These are phyloP conservation scores for Calliopum simillimum DNA, from an alignment of 2,888 invertebrate genomes.

Conservation along the genomic window DNA sequence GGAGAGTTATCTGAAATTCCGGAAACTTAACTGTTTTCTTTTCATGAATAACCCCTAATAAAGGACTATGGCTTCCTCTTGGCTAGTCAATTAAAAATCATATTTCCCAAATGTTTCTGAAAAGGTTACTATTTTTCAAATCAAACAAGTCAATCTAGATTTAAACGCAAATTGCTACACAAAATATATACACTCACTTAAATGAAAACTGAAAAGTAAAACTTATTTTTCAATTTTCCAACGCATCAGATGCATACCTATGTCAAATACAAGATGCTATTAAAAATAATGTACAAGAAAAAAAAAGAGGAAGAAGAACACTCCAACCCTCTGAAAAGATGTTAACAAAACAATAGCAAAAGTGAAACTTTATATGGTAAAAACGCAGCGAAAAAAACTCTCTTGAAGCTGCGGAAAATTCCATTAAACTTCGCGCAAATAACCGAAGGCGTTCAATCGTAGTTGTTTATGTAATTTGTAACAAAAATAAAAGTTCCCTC, in stretches of 20 bases:
- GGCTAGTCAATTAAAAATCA: no score
- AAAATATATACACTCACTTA: no score
- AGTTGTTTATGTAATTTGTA: slow-evolving; percentile 59
- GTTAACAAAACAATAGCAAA: slow-evolving; percentile 18
- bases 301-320: background rate
- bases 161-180: no score
- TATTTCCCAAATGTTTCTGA: no score
- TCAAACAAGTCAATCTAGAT: no score
- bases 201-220: background rate
- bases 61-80: no score
- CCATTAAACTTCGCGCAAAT: slow-evolving; percentile 64
- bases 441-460: slow-evolving; percentile 63
- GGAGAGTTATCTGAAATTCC: no score
- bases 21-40: no score
- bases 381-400: background rate
- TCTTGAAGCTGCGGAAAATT: slow-evolving; percentile 60
- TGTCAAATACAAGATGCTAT: slow-evolving; percentile 25
- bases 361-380: background rate
- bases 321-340: background rate
- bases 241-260: slow-evolving; percentile 24
- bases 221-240: slow-evolving; percentile 24
- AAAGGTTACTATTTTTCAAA: no score
- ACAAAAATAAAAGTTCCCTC: slow-evolving; percentile 49
- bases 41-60: no score
- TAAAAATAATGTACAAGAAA: slow-evolving; percentile 11